Conservation (phyloP, 2,888 invertebrate species). For the Pyralis farinalis region DNA sequence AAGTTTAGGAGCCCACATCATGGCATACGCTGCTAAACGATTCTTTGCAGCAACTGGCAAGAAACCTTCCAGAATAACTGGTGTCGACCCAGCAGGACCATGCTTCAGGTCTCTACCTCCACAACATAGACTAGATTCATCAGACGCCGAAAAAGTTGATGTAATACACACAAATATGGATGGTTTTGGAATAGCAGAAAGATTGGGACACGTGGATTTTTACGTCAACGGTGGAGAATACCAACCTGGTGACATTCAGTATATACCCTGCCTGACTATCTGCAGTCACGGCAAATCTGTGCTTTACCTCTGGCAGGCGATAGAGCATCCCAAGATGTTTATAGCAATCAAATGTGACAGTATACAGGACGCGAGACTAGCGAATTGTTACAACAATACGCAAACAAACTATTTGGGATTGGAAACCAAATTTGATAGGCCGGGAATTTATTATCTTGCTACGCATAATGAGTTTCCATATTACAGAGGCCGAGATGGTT, state of each 20-base stretch:
- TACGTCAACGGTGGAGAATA: conserved; percentile 70
- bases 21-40: conserved; percentile 51
- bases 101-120: conserved; percentile 51
- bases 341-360: conserved; percentile 54
- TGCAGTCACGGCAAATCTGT: conserved; percentile 58
- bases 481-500: conserved; percentile 51
- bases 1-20: conserved; percentile 62
- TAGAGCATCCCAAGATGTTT: conserved; percentile 65
- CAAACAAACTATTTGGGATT: conserved; percentile 52
- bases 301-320: conserved; percentile 65
- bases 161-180: conserved; percentile 69
- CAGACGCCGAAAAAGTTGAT: conserved; percentile 54
- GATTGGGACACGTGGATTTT: conserved; percentile 59
- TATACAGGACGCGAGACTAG: conserved; percentile 58
- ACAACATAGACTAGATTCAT: conserved; percentile 37
- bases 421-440: conserved; percentile 50
- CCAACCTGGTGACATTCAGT: conserved; percentile 59
- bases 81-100: conserved; percentile 67
- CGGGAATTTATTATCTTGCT: conserved; percentile 58
- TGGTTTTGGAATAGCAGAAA: conserved; percentile 67
- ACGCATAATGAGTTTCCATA: conserved; percentile 66
- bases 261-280: conserved; percentile 55
- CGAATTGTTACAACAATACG: conserved; percentile 55
- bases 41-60: conserved; percentile 52
- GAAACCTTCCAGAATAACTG: conserved; percentile 56